A percentile compares a stretch with the other conserved stretches of the same genome.
Evolutionary conservation across 2,888 invertebrate genomes (phyloP).

Genomic region (Altica lythri): DNA sequence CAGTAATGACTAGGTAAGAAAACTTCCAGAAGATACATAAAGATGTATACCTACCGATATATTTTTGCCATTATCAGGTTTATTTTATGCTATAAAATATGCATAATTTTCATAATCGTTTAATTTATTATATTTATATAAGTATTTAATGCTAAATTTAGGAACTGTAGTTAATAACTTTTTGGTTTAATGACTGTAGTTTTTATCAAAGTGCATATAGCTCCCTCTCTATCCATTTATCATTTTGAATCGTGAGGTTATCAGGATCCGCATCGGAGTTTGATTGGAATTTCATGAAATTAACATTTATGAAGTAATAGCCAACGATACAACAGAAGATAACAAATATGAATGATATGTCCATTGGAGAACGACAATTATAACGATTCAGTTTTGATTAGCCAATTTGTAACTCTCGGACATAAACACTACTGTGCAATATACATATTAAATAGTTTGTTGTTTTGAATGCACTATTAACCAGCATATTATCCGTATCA

Average conservation of each 20-base stretch:
- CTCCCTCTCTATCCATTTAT: not conserved
- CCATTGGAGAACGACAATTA: constrained; percentile 20
- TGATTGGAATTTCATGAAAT: constrained; percentile 20
- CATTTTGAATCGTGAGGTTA: constrained; percentile 7
- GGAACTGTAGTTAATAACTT: too few relatives aligned
- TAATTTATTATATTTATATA: too few relatives aligned
- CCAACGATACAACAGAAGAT: constrained; percentile 18
- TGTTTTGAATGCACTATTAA: not conserved
- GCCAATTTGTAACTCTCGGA: constrained; percentile 24
- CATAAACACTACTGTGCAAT: constrained; percentile 18
- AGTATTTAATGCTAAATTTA: too few relatives aligned
- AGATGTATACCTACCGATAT: too few relatives aligned
- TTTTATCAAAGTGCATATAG: not conserved
- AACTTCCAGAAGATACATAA: too few relatives aligned
- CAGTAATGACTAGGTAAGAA: too few relatives aligned
- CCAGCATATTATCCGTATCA: too few relatives aligned
- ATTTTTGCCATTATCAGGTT: too few relatives aligned
- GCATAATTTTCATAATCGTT: too few relatives aligned
- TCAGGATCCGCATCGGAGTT: constrained; percentile 1
- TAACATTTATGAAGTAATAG: constrained; percentile 19
- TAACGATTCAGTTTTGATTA: constrained; percentile 25
- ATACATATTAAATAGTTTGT: not conserved
- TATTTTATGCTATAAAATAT: too few relatives aligned
- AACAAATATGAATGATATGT: constrained; percentile 21
- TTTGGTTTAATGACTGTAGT: too few relatives aligned